Evolutionary conservation across 2,113 vertebrate species (phyloP).

Genomic region (Tupaia tana): DNA sequence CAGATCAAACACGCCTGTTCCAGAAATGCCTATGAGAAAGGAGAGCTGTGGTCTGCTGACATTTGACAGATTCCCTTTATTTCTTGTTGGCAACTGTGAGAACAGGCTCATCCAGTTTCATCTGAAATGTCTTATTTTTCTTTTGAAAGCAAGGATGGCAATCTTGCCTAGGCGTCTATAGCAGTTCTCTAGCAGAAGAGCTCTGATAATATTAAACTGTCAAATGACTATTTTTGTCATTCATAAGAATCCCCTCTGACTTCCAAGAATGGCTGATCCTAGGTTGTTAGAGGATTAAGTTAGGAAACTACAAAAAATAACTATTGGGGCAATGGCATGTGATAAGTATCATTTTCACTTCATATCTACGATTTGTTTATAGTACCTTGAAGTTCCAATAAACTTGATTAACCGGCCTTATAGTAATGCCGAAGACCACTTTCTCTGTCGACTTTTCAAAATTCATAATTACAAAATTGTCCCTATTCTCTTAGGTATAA

Average conservation of each 20-base stretch:
- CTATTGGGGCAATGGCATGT: not conserved
- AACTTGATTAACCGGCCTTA: not conserved
- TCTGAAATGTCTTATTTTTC: slow-evolving; percentile 66
- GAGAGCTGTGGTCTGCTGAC: slow-evolving; percentile 10
- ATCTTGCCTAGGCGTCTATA: not conserved
- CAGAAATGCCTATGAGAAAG: not conserved
- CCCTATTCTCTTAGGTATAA: not conserved
- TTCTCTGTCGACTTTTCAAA: slow-evolving; percentile 36
- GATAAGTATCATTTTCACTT: not conserved
- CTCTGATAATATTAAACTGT: not conserved
- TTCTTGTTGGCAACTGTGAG: slow-evolving; percentile 59
- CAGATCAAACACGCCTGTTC: slow-evolving; percentile 25
- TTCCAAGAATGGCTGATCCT: not conserved
- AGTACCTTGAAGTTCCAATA: slow-evolving; percentile 6
- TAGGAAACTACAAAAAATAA: slow-evolving; percentile 14
- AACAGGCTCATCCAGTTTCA: slow-evolving; percentile 78
- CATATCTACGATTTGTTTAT: not conserved
- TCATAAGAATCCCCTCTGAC: not conserved
- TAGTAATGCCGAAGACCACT: not conserved
- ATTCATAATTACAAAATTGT: not conserved
- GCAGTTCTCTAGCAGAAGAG: slow-evolving; percentile 13
- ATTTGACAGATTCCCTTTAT: slow-evolving; percentile 68
- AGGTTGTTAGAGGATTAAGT: not conserved
- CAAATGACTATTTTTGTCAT: not conserved
- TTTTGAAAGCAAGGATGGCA: slow-evolving; percentile 50